These are phyloP conservation scores for Thamnophis sirtalis DNA, from an alignment of 2,113 vertebrate species.

Conservation along the genomic window DNA sequence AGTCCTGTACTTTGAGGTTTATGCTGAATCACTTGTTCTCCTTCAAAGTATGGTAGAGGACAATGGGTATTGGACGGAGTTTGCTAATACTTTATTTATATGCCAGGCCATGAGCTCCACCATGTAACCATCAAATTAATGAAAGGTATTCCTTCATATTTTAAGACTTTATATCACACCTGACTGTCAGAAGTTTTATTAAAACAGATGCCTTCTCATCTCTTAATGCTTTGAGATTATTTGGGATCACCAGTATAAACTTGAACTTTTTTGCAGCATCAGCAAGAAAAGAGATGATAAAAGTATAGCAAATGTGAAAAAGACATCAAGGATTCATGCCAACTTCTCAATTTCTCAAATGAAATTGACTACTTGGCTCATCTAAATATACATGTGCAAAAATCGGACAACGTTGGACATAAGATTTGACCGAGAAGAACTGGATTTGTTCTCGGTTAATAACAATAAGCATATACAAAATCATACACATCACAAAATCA, in stretches of 20 bases:
- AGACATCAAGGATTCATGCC: neutral
- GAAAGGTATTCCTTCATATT: neutral
- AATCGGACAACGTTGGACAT: neutral
- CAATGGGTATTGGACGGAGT: conserved; percentile 9
- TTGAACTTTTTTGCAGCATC: neutral
- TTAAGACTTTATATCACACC: neutral
- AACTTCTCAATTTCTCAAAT: neutral
- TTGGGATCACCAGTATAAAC: neutral
- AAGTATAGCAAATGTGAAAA: neutral
- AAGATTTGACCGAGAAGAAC: neutral
- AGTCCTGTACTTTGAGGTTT: neutral
- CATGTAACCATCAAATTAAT: conserved; percentile 11
- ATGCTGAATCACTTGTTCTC: neutral
- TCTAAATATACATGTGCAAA: neutral
- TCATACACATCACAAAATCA: neutral
- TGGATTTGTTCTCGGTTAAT: neutral
- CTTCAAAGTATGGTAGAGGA: conserved; percentile 9
- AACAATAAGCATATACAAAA: neutral
- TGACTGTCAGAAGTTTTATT: conserved; percentile 3
- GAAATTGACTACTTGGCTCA: conserved; percentile 1
- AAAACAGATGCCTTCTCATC: neutral
- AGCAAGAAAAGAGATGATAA: neutral
- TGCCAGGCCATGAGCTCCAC: neutral
- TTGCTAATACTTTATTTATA: neutral
- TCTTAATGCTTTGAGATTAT: conserved; percentile 14